Percentiles rank a stretch among this genome's conserved stretches.
Evolutionary conservation across 2,888 invertebrate species (phyloP).

Genomic region (Sisyra terminalis): DNA sequence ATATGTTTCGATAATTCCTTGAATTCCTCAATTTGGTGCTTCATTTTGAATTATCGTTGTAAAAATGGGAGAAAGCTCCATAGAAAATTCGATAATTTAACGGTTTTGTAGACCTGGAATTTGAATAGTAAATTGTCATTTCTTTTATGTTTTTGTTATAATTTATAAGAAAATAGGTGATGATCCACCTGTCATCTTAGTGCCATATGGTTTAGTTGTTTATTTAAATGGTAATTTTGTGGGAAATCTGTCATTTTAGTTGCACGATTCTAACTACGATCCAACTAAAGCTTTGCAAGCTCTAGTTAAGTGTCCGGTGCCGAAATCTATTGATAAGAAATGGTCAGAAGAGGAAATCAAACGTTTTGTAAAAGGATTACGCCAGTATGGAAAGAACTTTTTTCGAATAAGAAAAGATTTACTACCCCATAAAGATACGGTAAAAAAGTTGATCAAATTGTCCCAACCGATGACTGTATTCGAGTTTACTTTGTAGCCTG

Average conservation of each 20-base stretch:
- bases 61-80: too few relatives aligned
- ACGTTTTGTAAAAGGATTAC: slow-evolving; percentile 93
- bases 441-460: slow-evolving; percentile 18
- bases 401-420: slow-evolving; percentile 93
- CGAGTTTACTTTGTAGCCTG: slow-evolving; percentile 40
- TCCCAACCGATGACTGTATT: background rate
- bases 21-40: too few relatives aligned
- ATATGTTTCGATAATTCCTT: too few relatives aligned
- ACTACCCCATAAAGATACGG: slow-evolving; percentile 91
- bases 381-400: slow-evolving; percentile 98
- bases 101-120: too few relatives aligned
- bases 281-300: slow-evolving; percentile 92
- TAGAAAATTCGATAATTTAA: too few relatives aligned
- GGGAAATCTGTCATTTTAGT: slow-evolving; percentile 28
- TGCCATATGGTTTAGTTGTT: too few relatives aligned
- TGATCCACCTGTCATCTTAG: too few relatives aligned
- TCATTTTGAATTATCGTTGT: too few relatives aligned
- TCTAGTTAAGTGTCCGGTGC: slow-evolving; percentile 91
- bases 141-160: too few relatives aligned
- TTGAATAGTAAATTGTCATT: too few relatives aligned
- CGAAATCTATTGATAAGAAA: slow-evolving; percentile 93
- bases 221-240: slow-evolving; percentile 8
- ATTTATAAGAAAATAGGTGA: too few relatives aligned
- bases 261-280: slow-evolving; percentile 94
- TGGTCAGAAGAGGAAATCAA: slow-evolving; percentile 98